Percentiles rank a stretch among this genome's conserved stretches.
Evolutionary conservation across 2,888 invertebrate species (phyloP).

Genomic region (Drosophila atripex): DNA sequence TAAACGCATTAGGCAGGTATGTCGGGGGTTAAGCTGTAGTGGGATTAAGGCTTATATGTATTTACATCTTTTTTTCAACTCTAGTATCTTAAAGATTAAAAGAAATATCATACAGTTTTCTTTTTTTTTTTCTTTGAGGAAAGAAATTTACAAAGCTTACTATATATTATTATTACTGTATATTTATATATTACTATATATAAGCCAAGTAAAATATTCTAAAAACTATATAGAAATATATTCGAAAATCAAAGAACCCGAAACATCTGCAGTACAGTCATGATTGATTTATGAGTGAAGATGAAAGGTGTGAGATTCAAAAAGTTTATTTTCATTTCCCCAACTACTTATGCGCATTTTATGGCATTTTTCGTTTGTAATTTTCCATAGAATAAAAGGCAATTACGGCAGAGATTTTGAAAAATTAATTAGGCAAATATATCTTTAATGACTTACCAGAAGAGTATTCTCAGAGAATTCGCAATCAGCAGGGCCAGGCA

Average conservation of each 20-base stretch:
- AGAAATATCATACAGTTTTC: no score
- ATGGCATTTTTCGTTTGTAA: not conserved
- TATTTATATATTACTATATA: no score
- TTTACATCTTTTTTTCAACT: no score
- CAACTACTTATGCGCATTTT: not conserved
- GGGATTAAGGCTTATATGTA: not conserved
- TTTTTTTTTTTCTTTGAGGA: no score
- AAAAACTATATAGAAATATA: no score
- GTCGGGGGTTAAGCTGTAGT: not conserved
- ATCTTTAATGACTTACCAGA: slow-evolving; percentile 90
- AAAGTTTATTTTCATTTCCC: slow-evolving; percentile 2
- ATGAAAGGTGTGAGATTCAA: not conserved
- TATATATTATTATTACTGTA: no score
- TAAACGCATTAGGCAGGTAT: not conserved
- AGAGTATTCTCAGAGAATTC: slow-evolving; percentile 97
- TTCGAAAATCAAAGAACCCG: slow-evolving; percentile 3
- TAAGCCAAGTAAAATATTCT: no score
- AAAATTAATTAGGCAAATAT: no score
- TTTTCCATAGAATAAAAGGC: not conserved
- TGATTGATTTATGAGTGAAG: slow-evolving; percentile 13
- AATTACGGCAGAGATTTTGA: no score
- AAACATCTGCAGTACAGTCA: not conserved
- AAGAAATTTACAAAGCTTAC: no score
- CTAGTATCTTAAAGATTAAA: no score
- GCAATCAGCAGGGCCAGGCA: slow-evolving; percentile 97